A percentile compares a stretch with the other conserved stretches of the same genome.
Evolutionary conservation across 2,113 vertebrate genomes (phyloP).

Genomic region (Numenius arquata): DNA sequence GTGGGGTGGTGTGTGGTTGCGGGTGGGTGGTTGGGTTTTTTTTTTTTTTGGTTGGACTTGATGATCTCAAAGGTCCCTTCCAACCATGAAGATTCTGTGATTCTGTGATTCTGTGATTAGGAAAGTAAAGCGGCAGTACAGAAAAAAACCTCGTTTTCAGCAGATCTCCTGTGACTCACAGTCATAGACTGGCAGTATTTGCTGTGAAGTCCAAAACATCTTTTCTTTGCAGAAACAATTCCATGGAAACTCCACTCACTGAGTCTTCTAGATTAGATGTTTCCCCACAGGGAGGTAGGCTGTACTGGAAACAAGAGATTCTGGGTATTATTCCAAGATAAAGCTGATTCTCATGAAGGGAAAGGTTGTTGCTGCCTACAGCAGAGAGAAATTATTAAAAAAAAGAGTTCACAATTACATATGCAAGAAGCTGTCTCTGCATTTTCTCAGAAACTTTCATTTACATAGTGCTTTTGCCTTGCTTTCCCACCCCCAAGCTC

Average conservation of each 20-base stretch:
- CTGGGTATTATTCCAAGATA: conserved; percentile 19
- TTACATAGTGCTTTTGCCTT: conserved; percentile 6
- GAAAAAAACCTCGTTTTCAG: background rate
- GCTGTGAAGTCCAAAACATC: conserved; percentile 11
- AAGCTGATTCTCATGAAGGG: background rate
- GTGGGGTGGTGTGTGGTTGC: too few relatives aligned
- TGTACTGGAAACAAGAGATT: conserved; percentile 25
- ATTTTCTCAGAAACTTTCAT: conserved; percentile 23
- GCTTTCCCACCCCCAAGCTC: background rate
- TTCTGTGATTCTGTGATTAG: too few relatives aligned
- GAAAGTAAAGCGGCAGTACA: background rate
- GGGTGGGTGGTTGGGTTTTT: too few relatives aligned
- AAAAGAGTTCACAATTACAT: background rate
- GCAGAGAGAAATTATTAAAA: background rate
- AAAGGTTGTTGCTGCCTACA: background rate
- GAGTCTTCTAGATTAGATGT: conserved; percentile 24
- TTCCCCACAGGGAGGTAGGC: background rate
- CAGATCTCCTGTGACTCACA: conserved; percentile 3
- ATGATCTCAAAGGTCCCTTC: too few relatives aligned
- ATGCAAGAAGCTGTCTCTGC: background rate
- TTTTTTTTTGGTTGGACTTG: too few relatives aligned
- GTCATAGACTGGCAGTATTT: background rate
- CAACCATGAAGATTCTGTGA: too few relatives aligned
- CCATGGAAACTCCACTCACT: conserved; percentile 7
- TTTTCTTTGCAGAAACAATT: conserved; percentile 26